These are phyloP conservation scores for Nestor notabilis DNA, from an alignment of 2,113 vertebrate genomes.

Conservation along the genomic window DNA sequence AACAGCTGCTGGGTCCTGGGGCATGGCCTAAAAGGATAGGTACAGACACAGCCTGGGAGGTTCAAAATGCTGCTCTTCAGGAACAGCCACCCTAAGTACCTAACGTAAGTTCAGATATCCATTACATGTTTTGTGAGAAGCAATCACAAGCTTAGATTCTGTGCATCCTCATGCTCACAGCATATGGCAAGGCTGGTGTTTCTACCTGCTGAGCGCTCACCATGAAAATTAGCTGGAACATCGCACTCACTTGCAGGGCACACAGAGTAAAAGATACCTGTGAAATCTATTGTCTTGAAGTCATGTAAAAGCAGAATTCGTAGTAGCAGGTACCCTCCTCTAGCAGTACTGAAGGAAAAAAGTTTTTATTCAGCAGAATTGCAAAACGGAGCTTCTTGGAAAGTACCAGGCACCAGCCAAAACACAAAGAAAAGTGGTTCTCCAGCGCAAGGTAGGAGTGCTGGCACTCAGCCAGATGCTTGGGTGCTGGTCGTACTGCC, in stretches of 20 bases:
- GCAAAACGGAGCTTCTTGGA: conserved; percentile 74
- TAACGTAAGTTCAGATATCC: neutral
- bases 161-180: neutral
- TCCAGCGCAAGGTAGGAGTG: conserved; percentile 75
- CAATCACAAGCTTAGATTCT: neutral
- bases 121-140: neutral
- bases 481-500: conserved; percentile 56
- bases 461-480: conserved; percentile 50
- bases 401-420: conserved; percentile 77
- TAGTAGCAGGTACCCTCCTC: neutral
- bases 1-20: neutral
- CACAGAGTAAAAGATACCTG: fast-evolving
- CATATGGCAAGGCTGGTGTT: neutral
- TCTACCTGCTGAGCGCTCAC: neutral
- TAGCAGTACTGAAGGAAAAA: conserved; percentile 68
- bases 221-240: neutral
- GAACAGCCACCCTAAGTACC: neutral
- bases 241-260: neutral
- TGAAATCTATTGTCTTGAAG: neutral
- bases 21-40: neutral
- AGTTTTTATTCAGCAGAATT: conserved; percentile 81
- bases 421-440: conserved; percentile 77
- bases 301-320: neutral
- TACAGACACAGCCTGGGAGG: neutral
- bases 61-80: neutral